phyloP scores from a whole-genome alignment of 1,140 invertebrate species.

The Sipha flava region DNA sequence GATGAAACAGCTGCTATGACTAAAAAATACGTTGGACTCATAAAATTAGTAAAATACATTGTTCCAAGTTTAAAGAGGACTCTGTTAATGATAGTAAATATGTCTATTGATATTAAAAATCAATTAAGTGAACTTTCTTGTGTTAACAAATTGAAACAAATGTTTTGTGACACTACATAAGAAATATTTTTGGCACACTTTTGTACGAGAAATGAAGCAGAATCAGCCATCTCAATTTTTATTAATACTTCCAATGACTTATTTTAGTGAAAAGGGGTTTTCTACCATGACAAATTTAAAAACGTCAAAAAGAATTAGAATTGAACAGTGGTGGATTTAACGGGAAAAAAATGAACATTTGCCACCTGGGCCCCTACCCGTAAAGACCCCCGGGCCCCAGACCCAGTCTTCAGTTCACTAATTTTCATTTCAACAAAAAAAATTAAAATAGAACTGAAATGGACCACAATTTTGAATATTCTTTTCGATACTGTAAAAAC shows the following conservation, averaged over 20 bases:
- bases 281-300: background rate
- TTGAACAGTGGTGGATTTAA: too few relatives aligned
- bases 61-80: background rate
- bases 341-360: too few relatives aligned
- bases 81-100: background rate
- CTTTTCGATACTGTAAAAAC: too few relatives aligned
- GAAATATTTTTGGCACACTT: background rate
- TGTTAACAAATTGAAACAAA: background rate
- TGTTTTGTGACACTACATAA: background rate
- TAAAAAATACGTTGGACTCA: background rate
- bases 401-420: too few relatives aligned
- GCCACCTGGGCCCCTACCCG: too few relatives aligned
- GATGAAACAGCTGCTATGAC: background rate
- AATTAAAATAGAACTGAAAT: too few relatives aligned
- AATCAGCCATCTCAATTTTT: conserved; percentile 14
- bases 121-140: too few relatives aligned
- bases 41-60: background rate
- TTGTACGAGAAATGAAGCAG: background rate
- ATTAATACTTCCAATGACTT: conserved; percentile 33
- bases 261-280: conserved; percentile 33
- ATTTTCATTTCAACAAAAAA: too few relatives aligned
- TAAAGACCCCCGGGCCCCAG: too few relatives aligned
- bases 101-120: background rate
- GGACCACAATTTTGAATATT: too few relatives aligned
- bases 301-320: background rate